Evolutionary conservation across 1,140 invertebrate genomes (phyloP), one percentile per base, ranked within the genome.

Genomic region (Tribolium castaneum): DNA sequence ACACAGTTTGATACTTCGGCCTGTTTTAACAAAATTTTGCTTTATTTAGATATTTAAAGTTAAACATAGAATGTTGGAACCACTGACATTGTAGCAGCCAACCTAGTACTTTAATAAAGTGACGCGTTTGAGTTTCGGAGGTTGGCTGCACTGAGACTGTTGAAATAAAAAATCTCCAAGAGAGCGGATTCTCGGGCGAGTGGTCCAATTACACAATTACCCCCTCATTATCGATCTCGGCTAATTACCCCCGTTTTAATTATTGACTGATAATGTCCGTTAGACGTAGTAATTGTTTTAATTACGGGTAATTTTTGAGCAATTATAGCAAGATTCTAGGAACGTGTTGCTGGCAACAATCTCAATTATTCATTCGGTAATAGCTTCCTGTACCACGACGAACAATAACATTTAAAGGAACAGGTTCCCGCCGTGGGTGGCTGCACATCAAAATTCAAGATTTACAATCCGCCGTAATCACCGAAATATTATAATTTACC

Each of bases 361-460:
- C 59, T 66, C 59, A 66, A 66, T 66, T 66, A 66, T 66, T 66
- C 59, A 66, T 66, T 66, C 59, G 59, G 59, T 66, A 66, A 66
- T 66, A 66, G 59, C 59, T 66, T 66, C 59, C 59, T 66, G 59
- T 66, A 66, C 30, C 25, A 66, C 59, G 59, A 66, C 59, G 59
- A 66, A 66, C 59, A 66, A 66, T 66, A 66, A 66, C 59, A 66
- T 66, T 66, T 66, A 66, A 66, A 66, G 59, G 59, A 66, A 66
- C 59, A 66, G 59, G 59, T 66, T 66, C 30, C 59, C 59, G 25
- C 59, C 59, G 59, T 66, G 59, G 59, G 59, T 66, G 59, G 59
- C 59, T 66, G 59, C 59, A 66, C 59, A 66, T 66, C 59, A 66
- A 66, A 66, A 66, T 66, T 66, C 59, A 66, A 66, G 59, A 66